A percentile compares a stretch with the other conserved stretches of the same genome.
Conservation (phyloP, 2,888 invertebrate species). For the Leptopilina syphax region DNA sequence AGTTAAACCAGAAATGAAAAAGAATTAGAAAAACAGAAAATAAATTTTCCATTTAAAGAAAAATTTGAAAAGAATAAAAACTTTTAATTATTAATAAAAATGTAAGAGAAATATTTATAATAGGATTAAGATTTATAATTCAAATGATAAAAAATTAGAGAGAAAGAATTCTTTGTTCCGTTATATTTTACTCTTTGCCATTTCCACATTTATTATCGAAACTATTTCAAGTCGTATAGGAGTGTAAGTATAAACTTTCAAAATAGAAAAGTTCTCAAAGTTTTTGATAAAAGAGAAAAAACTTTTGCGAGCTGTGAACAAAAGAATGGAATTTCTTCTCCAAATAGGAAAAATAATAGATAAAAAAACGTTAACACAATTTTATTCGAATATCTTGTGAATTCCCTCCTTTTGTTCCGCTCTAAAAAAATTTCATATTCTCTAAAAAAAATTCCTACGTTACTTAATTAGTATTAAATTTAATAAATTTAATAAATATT, state of each 20-base stretch:
- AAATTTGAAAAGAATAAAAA: too few relatives aligned
- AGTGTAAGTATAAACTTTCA: not conserved
- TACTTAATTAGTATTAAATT: too few relatives aligned
- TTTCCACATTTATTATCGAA: not conserved
- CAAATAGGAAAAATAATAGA: conserved; percentile 2
- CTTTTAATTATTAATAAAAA: too few relatives aligned
- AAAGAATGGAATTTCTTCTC: not conserved
- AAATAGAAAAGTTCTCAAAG: not conserved
- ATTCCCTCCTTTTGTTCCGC: not conserved
- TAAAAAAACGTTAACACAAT: not conserved
- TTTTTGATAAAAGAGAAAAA: conserved; percentile 11
- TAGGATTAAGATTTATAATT: too few relatives aligned
- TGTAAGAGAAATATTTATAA: not conserved
- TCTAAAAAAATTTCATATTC: not conserved
- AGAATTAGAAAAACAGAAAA: too few relatives aligned
- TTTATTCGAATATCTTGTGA: not conserved
- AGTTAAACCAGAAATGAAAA: too few relatives aligned
- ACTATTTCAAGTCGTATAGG: not conserved
- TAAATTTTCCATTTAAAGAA: too few relatives aligned
- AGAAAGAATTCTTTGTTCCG: too few relatives aligned
- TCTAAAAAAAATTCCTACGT: not conserved
- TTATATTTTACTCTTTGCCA: not conserved
- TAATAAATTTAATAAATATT: not conserved
- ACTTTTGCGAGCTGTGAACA: conserved; percentile 10
- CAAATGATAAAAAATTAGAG: too few relatives aligned